Evolutionary conservation across 2,113 vertebrate genomes (phyloP).

Genomic region (Gorsachius goisagi): DNA sequence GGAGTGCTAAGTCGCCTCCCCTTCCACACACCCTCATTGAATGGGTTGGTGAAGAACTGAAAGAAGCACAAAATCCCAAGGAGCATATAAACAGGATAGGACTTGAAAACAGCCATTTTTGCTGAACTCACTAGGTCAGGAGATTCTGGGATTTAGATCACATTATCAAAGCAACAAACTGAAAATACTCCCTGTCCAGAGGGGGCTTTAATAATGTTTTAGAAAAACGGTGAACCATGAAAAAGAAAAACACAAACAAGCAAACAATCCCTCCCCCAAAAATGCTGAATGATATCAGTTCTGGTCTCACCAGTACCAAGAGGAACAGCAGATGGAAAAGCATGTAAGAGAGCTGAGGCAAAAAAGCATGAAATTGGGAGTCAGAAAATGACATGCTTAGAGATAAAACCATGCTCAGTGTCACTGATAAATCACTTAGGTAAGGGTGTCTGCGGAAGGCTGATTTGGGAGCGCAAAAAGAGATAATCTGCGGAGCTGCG

Average conservation of each 20-base stretch:
- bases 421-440: not conserved
- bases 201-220: not conserved
- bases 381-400: not conserved
- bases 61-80: not conserved
- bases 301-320: not conserved
- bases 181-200: not conserved
- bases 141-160: not conserved
- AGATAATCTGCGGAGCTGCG: not conserved
- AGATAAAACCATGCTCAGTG: not conserved
- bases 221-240: not conserved
- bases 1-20: not conserved
- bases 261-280: not conserved
- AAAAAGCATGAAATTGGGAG: not conserved
- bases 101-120: not conserved
- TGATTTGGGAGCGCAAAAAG: not conserved
- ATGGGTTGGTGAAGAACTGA: fast-evolving
- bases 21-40: not conserved
- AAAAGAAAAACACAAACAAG: not conserved
- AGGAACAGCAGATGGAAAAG: not conserved
- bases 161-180: not conserved
- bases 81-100: fast-evolving
- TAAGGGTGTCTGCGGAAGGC: not conserved
- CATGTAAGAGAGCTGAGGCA: not conserved
- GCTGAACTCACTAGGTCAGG: not conserved
- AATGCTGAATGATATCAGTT: not conserved